phyloP scores from a whole-genome alignment of 2,888 invertebrate genomes.

The Oligia latruncula region DNA sequence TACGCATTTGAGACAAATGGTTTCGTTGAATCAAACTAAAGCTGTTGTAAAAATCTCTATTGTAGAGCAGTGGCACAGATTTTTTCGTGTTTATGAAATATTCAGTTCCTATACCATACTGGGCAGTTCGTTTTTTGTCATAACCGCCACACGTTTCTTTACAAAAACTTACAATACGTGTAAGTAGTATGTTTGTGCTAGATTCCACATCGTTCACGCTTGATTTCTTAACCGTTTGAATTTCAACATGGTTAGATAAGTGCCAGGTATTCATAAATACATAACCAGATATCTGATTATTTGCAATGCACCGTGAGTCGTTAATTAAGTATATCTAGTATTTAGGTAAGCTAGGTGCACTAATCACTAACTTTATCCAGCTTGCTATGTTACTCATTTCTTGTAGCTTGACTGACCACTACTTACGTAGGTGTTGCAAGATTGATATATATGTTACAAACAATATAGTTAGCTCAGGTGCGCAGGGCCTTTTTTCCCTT shows the following conservation, averaged over 20 bases:
- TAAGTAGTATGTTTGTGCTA: conserved; percentile 44
- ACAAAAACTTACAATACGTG: conserved; percentile 46
- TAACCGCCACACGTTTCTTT: conserved; percentile 25
- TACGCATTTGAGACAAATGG: conserved; percentile 41
- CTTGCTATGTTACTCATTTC: conserved; percentile 11
- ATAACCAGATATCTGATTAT: conserved; percentile 54
- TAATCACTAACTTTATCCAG: conserved; percentile 31
- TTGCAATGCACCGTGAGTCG: conserved; percentile 37
- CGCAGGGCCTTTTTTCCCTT: too few species aligned
- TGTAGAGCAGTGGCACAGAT: conserved; percentile 12
- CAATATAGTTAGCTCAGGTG: too few species aligned
- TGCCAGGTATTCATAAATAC: conserved; percentile 62
- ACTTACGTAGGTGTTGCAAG: background rate
- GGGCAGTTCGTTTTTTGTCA: conserved; percentile 41
- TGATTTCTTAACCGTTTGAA: conserved; percentile 65
- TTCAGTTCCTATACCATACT: conserved; percentile 23
- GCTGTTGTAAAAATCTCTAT: conserved; percentile 24
- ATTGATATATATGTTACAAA: background rate
- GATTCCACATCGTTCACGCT: conserved; percentile 67
- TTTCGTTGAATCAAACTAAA: conserved; percentile 32
- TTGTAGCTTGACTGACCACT: conserved; percentile 27
- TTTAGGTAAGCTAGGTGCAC: conserved; percentile 13
- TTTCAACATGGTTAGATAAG: conserved; percentile 67
- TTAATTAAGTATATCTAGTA: conserved; percentile 37
- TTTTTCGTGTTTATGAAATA: conserved; percentile 20